Evolutionary conservation across 2,797 vertebrate species (phyloP), one percentile per base, ranked within the genome.

Genomic region (Sebastes minor): DNA sequence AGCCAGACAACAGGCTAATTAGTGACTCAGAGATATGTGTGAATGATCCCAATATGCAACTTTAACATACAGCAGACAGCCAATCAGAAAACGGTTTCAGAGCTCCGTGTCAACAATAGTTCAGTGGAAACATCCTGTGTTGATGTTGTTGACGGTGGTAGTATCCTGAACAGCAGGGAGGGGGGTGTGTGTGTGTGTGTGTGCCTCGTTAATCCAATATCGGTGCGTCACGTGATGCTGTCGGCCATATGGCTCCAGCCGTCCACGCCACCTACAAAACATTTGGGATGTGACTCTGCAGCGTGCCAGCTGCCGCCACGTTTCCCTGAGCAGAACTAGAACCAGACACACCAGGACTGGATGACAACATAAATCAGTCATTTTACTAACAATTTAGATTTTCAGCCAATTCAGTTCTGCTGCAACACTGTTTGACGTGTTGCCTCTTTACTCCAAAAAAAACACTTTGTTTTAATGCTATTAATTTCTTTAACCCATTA

Each of bases 161-260:
- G 32, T 5, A 5, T 71, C 74, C 75, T 81, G 73, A 81, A 61
- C 85, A 86, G 73, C 67, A 59, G 83, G 69, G 20, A 6, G 62
- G 53, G 23, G 83, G 2, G 56, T 70, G 46, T 56, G 72, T 23
- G 65, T 53, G 68, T 74, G 61, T 46, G 70, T 53, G 65, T n/a
- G 74, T 25, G n/a, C 27, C 3, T 76, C 8, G 69, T 76, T 90
- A 90, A 91, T 90, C 89, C 80, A 81, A 57, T 87, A 57, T 38
- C 7, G 62, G n/a, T 1, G 66, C 2, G 2, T 88, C 87, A 89
- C 79, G 65, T 91, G 91, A 86, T 0, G 28, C 42, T 27, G 76
- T 49, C 11, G 60, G 56, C 88, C 91, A 89, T 91, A 92, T 92
- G 91, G 88, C 81, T 80, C 32, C 75, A 61, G 71, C 20, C 64